Evolutionary conservation across 2,113 vertebrate species (phyloP).

Genomic region (Dromaius novaehollandiae): DNA sequence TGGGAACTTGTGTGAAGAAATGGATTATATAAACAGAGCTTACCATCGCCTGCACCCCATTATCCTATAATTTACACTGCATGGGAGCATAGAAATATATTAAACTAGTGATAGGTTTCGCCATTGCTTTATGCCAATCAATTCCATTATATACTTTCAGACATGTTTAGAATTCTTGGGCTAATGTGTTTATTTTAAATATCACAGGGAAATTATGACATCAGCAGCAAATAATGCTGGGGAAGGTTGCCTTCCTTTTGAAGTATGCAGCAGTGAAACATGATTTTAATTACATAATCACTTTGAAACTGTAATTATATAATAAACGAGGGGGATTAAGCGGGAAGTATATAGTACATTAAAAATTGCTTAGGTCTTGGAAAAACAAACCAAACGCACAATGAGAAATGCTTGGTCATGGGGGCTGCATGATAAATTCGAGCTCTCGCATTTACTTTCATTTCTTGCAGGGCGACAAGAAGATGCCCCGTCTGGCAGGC

Average conservation of each 20-base stretch:
- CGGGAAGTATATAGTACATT: constrained; percentile 85
- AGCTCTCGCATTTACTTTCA: neutral
- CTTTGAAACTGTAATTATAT: constrained; percentile 91
- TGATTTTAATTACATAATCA: constrained; percentile 94
- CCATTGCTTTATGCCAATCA: constrained; percentile 89
- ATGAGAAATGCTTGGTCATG: constrained; percentile 54
- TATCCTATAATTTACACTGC: constrained; percentile 97
- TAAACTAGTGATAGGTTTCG: constrained; percentile 85
- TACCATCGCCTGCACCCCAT: constrained; percentile 94
- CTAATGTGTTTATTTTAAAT: constrained; percentile 99
- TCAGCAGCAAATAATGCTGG: constrained; percentile 86
- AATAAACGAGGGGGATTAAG: constrained; percentile 89
- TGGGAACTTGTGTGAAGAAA: constrained; percentile 96
- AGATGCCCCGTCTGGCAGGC: neutral
- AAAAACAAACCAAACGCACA: constrained; percentile 84
- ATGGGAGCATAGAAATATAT: constrained; percentile 91
- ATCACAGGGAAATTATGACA: constrained; percentile 94
- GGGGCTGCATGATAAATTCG: neutral
- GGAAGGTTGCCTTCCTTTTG: constrained; percentile 81
- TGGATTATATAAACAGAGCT: constrained; percentile 97
- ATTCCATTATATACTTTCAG: constrained; percentile 83
- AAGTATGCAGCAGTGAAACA: constrained; percentile 85
- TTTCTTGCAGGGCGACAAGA: neutral
- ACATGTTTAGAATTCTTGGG: constrained; percentile 92
- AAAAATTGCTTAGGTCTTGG: constrained; percentile 81